These are phyloP conservation scores for Meliscaeva auricollis DNA, from an alignment of 2,888 invertebrate genomes.

Conservation along the genomic window DNA sequence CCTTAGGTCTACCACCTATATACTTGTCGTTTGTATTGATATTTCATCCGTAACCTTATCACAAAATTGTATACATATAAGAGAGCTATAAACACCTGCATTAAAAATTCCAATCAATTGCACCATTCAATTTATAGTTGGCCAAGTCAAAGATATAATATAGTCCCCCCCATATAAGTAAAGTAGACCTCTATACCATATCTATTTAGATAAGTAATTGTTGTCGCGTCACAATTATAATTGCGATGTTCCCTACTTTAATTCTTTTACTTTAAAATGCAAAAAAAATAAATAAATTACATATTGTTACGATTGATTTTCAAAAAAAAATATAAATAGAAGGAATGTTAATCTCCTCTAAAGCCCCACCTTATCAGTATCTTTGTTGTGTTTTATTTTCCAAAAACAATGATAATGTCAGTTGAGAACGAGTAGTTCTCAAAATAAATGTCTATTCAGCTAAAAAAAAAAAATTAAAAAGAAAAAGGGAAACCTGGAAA, in stretches of 20 bases:
- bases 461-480: not conserved
- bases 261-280: not conserved
- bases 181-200: not conserved
- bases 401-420: conserved; percentile 1
- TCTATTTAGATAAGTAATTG: conserved; percentile 20
- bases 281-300: not conserved
- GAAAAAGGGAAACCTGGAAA: not conserved
- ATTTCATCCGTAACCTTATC: conserved; percentile 52
- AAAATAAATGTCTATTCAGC: conserved; percentile 24
- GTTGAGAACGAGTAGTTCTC: not conserved
- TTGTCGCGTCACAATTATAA: conserved; percentile 27
- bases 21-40: not conserved
- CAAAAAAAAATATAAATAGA: conserved; percentile 12
- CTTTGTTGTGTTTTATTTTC: not conserved
- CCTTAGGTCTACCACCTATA: not conserved
- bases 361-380: conserved; percentile 6
- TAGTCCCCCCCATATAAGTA: not conserved
- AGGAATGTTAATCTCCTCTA: conserved; percentile 7
- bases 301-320: not conserved
- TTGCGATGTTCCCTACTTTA: not conserved
- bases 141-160: conserved; percentile 16
- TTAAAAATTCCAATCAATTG: conserved; percentile 47
- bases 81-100: conserved; percentile 47
- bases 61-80: conserved; percentile 36
- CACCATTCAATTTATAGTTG: conserved; percentile 51